Percentiles rank a stretch among this genome's conserved stretches.
Evolutionary conservation across 2,797 vertebrate genomes (phyloP).

Genomic region (Girardinus metallicus): DNA sequence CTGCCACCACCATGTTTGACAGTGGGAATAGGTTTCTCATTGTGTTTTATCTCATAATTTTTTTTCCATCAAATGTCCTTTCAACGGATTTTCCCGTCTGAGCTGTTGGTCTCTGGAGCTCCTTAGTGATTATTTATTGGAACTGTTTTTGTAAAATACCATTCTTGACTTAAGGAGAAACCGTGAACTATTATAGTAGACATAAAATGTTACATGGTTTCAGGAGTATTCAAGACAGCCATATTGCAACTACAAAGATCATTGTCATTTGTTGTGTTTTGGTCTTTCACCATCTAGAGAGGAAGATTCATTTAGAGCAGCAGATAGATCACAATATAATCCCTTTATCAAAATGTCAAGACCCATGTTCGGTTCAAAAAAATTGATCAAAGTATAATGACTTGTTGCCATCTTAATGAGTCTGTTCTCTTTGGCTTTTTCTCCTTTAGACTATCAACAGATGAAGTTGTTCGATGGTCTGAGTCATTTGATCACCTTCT

Average conservation of each 20-base stretch:
- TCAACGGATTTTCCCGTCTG: background rate
- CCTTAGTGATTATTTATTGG: background rate
- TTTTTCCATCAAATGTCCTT: too few relatives aligned
- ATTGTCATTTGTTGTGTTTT: background rate
- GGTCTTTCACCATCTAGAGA: background rate
- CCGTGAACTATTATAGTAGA: background rate
- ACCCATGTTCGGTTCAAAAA: conserved; percentile 24
- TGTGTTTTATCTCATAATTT: too few relatives aligned
- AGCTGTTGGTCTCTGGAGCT: background rate
- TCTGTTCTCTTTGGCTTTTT: conserved; percentile 32
- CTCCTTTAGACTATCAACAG: conserved; percentile 86
- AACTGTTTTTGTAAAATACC: too few relatives aligned
- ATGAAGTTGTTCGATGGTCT: conserved; percentile 93
- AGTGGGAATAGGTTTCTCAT: too few relatives aligned
- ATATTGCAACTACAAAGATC: background rate
- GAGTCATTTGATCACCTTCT: conserved; percentile 94
- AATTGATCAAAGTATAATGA: conserved; percentile 25
- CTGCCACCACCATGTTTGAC: too few relatives aligned
- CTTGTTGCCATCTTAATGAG: conserved; percentile 16
- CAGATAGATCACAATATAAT: conserved; percentile 29
- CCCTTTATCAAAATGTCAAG: conserved; percentile 38
- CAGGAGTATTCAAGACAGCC: background rate
- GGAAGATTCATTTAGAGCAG: background rate
- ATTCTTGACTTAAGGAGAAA: background rate
- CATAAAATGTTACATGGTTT: background rate